Conservation (phyloP, 2,113 vertebrate species). For the Rhea americana region DNA sequence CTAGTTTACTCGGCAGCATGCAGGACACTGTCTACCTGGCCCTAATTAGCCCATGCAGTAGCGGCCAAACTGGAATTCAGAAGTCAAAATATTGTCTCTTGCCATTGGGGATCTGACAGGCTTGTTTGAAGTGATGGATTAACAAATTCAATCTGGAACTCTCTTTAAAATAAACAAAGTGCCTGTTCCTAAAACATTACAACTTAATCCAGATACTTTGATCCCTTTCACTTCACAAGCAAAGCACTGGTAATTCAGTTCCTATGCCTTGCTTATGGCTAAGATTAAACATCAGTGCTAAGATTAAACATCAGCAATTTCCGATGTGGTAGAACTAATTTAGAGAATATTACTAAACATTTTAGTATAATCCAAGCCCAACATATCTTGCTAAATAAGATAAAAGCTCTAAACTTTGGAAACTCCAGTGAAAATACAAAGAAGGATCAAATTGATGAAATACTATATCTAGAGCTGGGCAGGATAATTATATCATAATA, state of each 20-base stretch:
- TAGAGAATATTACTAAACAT: background rate
- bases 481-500: background rate
- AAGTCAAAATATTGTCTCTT: background rate
- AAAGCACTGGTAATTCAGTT: background rate
- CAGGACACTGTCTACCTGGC: background rate
- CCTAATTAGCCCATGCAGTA: background rate
- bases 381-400: background rate
- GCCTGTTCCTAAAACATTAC: background rate
- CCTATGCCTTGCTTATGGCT: background rate
- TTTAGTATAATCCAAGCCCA: background rate
- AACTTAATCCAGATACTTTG: background rate
- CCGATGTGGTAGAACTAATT: background rate
- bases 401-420: background rate
- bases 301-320: background rate
- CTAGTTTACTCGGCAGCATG: background rate
- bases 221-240: background rate
- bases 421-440: background rate
- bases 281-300: background rate
- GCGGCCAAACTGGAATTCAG: background rate
- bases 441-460: background rate
- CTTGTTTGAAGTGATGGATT: background rate
- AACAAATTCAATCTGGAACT: background rate
- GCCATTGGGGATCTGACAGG: background rate
- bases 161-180: background rate
- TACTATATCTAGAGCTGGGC: background rate